Evolutionary conservation across 2,113 vertebrate genomes (phyloP).

Genomic region (Xiphorhynchus elegans): DNA sequence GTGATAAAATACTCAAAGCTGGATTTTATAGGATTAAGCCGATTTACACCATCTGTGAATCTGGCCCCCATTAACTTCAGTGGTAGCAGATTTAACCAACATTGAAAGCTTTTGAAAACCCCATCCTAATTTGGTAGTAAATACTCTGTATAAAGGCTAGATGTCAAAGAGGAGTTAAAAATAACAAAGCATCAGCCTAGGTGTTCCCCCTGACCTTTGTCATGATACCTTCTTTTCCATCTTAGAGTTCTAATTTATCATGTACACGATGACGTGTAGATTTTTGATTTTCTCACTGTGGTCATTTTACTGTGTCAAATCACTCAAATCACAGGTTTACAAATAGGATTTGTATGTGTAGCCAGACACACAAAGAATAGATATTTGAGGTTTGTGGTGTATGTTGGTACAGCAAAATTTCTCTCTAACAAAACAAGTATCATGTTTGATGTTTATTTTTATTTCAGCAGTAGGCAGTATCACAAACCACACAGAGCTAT

Average conservation of each 20-base stretch:
- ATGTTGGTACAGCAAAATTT: not conserved
- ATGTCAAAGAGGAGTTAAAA: not conserved
- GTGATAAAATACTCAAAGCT: slow-evolving; percentile 64
- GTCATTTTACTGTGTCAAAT: not conserved
- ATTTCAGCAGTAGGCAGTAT: not conserved
- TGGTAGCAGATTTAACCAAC: slow-evolving; percentile 50
- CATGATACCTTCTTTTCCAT: not conserved
- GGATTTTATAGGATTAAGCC: slow-evolving; percentile 63
- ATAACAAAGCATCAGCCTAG: not conserved
- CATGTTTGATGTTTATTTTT: not conserved
- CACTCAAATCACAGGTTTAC: not conserved
- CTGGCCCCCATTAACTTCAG: slow-evolving; percentile 61
- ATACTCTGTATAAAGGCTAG: not conserved
- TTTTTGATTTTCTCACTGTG: not conserved
- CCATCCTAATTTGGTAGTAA: slow-evolving; percentile 21
- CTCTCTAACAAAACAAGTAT: not conserved
- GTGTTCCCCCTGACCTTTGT: not conserved
- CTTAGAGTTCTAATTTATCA: not conserved
- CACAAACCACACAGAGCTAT: not conserved
- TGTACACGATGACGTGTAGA: not conserved
- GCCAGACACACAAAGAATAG: not conserved
- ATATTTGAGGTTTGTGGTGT: not conserved
- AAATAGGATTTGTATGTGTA: not conserved
- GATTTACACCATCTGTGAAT: slow-evolving; percentile 71
- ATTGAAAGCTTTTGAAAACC: slow-evolving; percentile 14